Percentiles rank a stretch among this genome's conserved stretches.
phyloP scores from a whole-genome alignment of 1,140 invertebrate genomes.

The Hyles euphorbiae region DNA sequence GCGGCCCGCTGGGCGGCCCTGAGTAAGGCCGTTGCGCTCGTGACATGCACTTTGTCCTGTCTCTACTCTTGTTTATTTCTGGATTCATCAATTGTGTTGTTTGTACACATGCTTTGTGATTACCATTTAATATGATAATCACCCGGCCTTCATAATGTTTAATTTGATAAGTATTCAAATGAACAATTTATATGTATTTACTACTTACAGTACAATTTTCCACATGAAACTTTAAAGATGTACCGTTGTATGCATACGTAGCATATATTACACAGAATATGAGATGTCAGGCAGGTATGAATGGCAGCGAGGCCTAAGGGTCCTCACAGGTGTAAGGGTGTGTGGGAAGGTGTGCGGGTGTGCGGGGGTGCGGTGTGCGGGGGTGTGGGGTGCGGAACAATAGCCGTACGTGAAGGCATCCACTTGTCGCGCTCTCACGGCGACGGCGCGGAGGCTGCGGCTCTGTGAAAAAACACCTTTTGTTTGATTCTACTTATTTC shows the following conservation, averaged over 20 bases:
- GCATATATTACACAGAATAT: no score
- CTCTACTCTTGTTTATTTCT: conserved; percentile 49
- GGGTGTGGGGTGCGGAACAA: conserved; percentile 39
- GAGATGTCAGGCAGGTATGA: no score
- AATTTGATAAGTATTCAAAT: background rate
- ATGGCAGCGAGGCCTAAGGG: no score
- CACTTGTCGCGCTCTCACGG: conserved; percentile 59
- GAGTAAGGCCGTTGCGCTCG: conserved; percentile 68
- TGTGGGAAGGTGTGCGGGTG: background rate
- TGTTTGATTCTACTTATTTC: background rate
- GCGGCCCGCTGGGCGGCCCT: conserved; percentile 55
- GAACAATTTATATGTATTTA: background rate
- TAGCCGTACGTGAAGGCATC: conserved; percentile 65
- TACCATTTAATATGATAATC: background rate
- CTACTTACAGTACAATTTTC: no score
- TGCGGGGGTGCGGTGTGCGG: conserved; percentile 4
- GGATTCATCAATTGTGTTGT: conserved; percentile 30
- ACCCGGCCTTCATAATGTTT: background rate
- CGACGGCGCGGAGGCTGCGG: conserved; percentile 50
- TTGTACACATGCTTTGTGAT: conserved; percentile 9
- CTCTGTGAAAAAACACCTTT: conserved; percentile 22
- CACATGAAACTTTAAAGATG: no score
- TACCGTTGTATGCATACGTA: no score
- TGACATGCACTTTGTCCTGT: conserved; percentile 59
- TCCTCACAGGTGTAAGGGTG: background rate